phyloP scores from a whole-genome alignment of 2,113 vertebrate species.

The Sialia sialis region DNA sequence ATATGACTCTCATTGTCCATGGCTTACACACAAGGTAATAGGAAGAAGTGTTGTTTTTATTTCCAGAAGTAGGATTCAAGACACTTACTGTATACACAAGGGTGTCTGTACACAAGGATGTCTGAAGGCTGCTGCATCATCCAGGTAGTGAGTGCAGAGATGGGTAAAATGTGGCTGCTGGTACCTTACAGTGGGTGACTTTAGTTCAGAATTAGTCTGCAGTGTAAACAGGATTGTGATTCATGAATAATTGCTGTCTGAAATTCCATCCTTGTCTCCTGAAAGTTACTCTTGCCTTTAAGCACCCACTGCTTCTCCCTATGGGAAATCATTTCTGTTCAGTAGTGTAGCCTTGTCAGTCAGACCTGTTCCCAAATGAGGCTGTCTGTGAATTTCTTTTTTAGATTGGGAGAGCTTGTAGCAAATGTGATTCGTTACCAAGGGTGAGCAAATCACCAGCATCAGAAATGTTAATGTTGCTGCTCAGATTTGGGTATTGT shows the following conservation, averaged over 20 bases:
- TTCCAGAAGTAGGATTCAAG: neutral
- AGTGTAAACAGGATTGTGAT: neutral
- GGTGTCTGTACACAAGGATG: neutral
- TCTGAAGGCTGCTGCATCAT: neutral
- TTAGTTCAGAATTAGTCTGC: neutral
- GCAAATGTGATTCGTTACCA: neutral
- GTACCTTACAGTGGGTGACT: neutral
- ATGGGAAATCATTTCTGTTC: neutral
- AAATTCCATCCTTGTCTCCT: slow-evolving; percentile 3
- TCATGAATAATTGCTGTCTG: neutral
- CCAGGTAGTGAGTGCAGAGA: neutral
- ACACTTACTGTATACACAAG: neutral
- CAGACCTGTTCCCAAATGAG: neutral
- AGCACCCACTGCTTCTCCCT: neutral
- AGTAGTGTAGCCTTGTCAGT: neutral
- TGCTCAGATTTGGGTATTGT: neutral
- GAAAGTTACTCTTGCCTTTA: slow-evolving; percentile 1
- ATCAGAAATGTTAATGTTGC: neutral
- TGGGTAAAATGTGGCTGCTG: neutral
- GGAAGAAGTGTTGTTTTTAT: neutral
- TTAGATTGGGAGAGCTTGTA: neutral
- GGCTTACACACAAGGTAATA: neutral
- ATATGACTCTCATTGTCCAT: rapidly evolving
- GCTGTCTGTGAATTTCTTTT: neutral
- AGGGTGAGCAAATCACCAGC: neutral